phyloP scores from a whole-genome alignment of 2,797 vertebrate genomes.

The Tarsius wallacei region DNA sequence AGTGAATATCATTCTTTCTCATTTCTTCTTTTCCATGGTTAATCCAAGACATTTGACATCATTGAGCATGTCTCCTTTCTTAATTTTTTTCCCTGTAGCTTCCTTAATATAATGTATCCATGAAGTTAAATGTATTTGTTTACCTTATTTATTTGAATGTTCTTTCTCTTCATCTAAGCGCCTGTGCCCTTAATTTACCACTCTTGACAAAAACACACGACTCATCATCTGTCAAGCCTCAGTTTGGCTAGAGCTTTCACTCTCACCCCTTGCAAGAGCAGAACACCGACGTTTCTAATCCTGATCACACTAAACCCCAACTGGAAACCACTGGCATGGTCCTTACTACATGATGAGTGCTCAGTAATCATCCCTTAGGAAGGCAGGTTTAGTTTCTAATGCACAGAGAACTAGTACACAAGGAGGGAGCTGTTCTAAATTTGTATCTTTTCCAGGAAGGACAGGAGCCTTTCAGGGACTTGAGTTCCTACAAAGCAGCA shows the following conservation, averaged over 20 bases:
- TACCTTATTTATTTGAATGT: slow-evolving; percentile 25
- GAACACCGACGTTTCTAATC: background rate
- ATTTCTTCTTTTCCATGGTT: background rate
- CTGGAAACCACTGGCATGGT: background rate
- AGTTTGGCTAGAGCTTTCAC: background rate
- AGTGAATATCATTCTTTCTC: background rate
- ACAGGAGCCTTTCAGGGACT: background rate
- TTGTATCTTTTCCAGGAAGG: slow-evolving; percentile 21
- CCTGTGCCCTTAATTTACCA: background rate
- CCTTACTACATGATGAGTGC: background rate
- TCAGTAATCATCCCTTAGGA: background rate
- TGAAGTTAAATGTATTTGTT: background rate
- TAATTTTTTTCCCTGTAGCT: background rate
- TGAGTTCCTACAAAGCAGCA: slow-evolving; percentile 24
- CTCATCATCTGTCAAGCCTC: background rate
- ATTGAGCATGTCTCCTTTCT: background rate
- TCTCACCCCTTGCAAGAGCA: background rate
- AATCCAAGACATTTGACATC: background rate
- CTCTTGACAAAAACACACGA: slow-evolving; percentile 55
- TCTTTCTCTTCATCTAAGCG: background rate
- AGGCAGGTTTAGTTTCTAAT: background rate
- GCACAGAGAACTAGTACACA: background rate
- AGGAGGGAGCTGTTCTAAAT: background rate
- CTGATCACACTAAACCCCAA: background rate
- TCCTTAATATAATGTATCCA: background rate